These are phyloP conservation scores for Zosterops hypoxanthus DNA, from an alignment of 2,113 vertebrate species.

Conservation along the genomic window DNA sequence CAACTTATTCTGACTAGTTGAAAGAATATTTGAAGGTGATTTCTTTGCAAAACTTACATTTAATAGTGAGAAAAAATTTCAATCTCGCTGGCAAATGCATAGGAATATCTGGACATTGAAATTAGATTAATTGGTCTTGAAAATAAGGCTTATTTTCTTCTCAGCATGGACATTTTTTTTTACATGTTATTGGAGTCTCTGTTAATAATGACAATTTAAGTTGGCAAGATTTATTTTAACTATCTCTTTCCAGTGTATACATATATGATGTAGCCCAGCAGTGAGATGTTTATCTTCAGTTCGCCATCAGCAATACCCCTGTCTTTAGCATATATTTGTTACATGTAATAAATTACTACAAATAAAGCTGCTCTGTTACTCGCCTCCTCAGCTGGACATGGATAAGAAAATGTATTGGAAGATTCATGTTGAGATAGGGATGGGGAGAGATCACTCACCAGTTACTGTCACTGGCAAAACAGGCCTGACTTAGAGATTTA, in stretches of 20 bases:
- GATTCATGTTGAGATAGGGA: fast-evolving
- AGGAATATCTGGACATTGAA: background rate
- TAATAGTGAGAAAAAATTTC: background rate
- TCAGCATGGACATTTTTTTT: background rate
- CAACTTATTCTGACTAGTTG: background rate
- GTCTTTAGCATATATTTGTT: background rate
- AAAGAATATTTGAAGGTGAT: background rate
- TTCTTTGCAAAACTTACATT: background rate
- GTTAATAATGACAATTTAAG: background rate
- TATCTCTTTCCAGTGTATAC: background rate
- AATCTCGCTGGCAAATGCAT: background rate
- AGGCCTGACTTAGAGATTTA: background rate
- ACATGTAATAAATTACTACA: background rate
- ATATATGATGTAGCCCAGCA: background rate
- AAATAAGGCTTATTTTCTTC: background rate
- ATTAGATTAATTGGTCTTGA: background rate
- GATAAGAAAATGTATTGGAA: background rate
- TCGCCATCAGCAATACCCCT: background rate
- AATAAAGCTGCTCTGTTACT: background rate
- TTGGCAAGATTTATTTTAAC: background rate
- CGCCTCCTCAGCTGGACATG: background rate
- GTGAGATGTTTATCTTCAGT: background rate
- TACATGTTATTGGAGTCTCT: background rate
- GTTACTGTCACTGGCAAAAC: background rate
- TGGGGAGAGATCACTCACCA: background rate